A percentile compares a stretch with the other conserved stretches of the same genome.
phyloP scores from a whole-genome alignment of 2,888 invertebrate species.

The Gasteruption jaculator region DNA sequence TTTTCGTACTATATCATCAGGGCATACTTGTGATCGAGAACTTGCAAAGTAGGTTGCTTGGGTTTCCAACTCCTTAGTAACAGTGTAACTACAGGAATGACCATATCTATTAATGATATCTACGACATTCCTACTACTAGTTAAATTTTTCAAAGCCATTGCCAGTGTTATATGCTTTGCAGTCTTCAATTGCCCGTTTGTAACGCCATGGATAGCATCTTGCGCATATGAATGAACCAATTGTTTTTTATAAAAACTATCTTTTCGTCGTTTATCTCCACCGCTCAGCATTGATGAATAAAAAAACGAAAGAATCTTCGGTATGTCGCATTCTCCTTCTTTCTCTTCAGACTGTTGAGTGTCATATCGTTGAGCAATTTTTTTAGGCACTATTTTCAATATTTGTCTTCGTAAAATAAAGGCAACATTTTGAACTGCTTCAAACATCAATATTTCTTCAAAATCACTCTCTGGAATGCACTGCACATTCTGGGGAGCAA shows the following conservation, averaged over 20 bases:
- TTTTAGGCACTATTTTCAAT: too few species aligned
- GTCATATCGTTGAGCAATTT: too few species aligned
- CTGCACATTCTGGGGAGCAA: constrained; percentile 2
- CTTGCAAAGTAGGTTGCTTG: constrained; percentile 21
- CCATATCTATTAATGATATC: constrained; percentile 27
- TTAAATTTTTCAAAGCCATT: constrained; percentile 28
- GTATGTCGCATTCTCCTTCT: constrained; percentile 12
- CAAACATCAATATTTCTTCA: too few species aligned
- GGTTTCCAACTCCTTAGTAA: constrained; percentile 28
- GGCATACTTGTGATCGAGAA: constrained; percentile 13
- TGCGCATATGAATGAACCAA: constrained; percentile 14
- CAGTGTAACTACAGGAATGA: constrained; percentile 27
- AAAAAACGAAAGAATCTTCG: constrained; percentile 10
- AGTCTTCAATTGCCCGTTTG: constrained; percentile 26
- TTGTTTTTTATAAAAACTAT: constrained; percentile 1
- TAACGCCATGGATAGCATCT: constrained; percentile 21
- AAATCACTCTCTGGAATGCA: constrained; percentile 10
- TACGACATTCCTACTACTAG: constrained; percentile 25
- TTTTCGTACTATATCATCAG: constrained; percentile 14
- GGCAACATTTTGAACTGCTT: too few species aligned
- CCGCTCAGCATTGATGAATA: constrained; percentile 9
- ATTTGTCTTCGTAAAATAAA: too few species aligned
- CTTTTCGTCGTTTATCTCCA: constrained; percentile 5
- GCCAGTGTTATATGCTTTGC: constrained; percentile 30
- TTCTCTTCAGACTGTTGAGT: neutral